Evolutionary conservation across 2,888 invertebrate genomes (phyloP).

Genomic region (Lasioglossum leucozonium): DNA sequence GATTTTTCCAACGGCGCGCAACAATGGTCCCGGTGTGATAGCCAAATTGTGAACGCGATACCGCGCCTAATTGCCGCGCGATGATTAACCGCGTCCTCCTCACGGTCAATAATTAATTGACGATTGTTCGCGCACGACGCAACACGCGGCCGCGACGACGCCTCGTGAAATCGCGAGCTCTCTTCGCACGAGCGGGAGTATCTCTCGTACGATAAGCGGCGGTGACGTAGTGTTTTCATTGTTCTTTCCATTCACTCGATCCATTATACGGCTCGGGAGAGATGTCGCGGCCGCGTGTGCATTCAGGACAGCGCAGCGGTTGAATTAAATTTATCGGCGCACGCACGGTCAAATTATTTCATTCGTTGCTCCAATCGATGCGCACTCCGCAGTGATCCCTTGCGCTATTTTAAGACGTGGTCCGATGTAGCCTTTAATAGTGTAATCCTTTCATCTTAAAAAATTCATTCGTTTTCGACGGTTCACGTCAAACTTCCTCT

Average conservation of each 20-base stretch:
- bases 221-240: constrained; percentile 68
- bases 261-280: constrained; percentile 33
- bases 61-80: constrained; percentile 50
- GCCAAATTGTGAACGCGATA: constrained; percentile 30
- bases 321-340: constrained; percentile 31
- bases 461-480: too few relatives aligned
- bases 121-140: constrained; percentile 53
- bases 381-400: neutral
- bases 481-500: too few relatives aligned
- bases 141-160: constrained; percentile 10
- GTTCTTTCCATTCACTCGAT: constrained; percentile 67
- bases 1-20: neutral
- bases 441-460: too few relatives aligned
- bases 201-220: constrained; percentile 65
- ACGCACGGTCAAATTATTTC: neutral
- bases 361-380: neutral
- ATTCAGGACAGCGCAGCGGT: constrained; percentile 13
- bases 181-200: constrained; percentile 43
- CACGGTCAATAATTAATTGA: constrained; percentile 67
- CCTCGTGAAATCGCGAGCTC: constrained; percentile 31
- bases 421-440: too few relatives aligned
- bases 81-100: constrained; percentile 47
- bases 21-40: constrained; percentile 13
- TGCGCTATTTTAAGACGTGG: neutral
- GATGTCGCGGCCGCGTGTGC: constrained; percentile 28